Conservation (phyloP, 2,888 invertebrate species). For the Campoplex nolae region DNA sequence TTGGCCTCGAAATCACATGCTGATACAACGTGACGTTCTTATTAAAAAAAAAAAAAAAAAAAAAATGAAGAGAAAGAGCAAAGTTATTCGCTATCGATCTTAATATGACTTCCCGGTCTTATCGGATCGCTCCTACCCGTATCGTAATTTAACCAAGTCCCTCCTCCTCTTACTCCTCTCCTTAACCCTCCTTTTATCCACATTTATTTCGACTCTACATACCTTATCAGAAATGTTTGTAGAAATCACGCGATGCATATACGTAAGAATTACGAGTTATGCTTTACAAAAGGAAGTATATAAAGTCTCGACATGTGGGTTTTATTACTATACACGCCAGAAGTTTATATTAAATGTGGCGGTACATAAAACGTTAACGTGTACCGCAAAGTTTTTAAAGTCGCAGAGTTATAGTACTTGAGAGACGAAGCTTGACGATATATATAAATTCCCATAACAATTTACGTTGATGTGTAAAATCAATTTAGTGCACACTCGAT, state of each 20-base stretch:
- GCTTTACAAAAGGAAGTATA: constrained; percentile 27
- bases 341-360: constrained; percentile 45
- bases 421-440: background rate
- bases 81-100: background rate
- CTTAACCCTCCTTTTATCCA: background rate
- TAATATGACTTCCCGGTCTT: background rate
- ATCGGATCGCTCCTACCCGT: constrained; percentile 19
- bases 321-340: constrained; percentile 5
- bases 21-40: background rate
- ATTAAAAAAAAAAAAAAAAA: background rate
- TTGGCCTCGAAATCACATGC: background rate
- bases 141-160: background rate
- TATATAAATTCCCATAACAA: background rate
- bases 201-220: constrained; percentile 42
- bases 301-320: background rate
- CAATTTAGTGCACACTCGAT: background rate
- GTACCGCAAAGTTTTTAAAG: constrained; percentile 30
- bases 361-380: constrained; percentile 29
- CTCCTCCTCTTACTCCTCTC: background rate
- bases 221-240: constrained; percentile 16
- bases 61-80: background rate
- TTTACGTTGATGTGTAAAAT: background rate
- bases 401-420: constrained; percentile 6
- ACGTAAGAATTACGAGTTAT: constrained; percentile 45
- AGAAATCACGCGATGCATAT: constrained; percentile 56